Evolutionary conservation across 2,113 vertebrate genomes (phyloP), one percentile per base, ranked within the genome.

Genomic region (Podilymbus podiceps): DNA sequence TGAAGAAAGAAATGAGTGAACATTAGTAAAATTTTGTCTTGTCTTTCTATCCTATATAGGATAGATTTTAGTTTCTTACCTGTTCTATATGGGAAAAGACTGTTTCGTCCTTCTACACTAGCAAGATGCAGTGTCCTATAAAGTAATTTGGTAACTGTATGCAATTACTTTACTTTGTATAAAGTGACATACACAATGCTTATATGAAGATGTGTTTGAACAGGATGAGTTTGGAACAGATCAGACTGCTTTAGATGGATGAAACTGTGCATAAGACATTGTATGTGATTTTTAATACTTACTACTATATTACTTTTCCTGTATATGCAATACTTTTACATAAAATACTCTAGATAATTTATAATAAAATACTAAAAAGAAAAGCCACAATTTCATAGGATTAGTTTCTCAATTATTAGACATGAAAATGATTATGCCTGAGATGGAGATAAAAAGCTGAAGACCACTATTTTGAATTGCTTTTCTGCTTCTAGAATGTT

Each of bases 31-130:
- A 31, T 60, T 67, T 78, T 87, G 7, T 95, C 87, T 63, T 96
- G 19, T 75, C 14, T 92, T 79, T 97, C 44, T 84, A 11, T 90
- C 38, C 84, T 87, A n/a, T 93, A 92, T 88, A 89, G 84, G n/a
- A 67, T 58, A 89, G 63, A 63, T 74, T 94, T 95, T 87, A 87
- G 22, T 93, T 93, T 87, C 42, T 81, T 24, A 69, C 22, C 11
- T 93, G 21, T 58, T 50, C 60, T 53, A 1, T 80, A 23, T 58
- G 15, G 63, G 58, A 76, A 76, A 93, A 92, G 31, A 73, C 50
- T 52, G 6, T 77, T 88, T 91, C 2, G 3, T 93, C n/a, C 50
- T 76, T 76, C 38, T 73, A 42, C 5, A 11, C 31, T 82, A 47
- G 52, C 21, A 60, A 88, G 49, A 58, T 67, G 78, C 50, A 77